Conservation (phyloP, 2,888 invertebrate species). For the Drosophila maculinotata region DNA sequence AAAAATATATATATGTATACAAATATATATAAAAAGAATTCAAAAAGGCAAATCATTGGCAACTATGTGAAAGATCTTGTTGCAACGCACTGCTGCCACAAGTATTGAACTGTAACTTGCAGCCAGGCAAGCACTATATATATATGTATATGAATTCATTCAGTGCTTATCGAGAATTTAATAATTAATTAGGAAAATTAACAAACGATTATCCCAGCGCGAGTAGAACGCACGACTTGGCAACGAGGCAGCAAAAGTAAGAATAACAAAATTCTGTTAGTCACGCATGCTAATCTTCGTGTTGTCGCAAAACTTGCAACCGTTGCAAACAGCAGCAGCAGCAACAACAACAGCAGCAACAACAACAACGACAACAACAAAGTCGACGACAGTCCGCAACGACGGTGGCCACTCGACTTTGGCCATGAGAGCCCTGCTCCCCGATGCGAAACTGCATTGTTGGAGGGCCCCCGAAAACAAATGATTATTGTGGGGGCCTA, state of each 20-base stretch:
- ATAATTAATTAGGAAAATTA: slow-evolving; percentile 85
- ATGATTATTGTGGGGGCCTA: slow-evolving; percentile 74
- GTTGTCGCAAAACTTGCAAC: slow-evolving; percentile 78
- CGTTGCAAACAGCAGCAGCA: slow-evolving; percentile 55
- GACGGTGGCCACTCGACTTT: slow-evolving; percentile 66
- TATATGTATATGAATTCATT: slow-evolving; percentile 26
- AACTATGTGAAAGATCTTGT: slow-evolving; percentile 43
- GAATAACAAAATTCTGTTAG: slow-evolving; percentile 80
- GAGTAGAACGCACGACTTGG: slow-evolving; percentile 64
- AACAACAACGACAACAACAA: slow-evolving; percentile 41
- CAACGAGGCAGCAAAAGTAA: slow-evolving; percentile 29
- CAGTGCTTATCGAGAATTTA: slow-evolving; percentile 78
- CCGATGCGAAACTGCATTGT: slow-evolving; percentile 60
- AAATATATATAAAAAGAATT: slow-evolving; percentile 37
- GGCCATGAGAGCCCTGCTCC: slow-evolving; percentile 33
- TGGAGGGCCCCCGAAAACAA: slow-evolving; percentile 60
- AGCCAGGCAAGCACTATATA: not conserved
- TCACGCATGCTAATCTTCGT: slow-evolving; percentile 83
- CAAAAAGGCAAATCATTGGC: slow-evolving; percentile 50
- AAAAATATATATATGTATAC: slow-evolving; percentile 24
- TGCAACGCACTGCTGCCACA: slow-evolving; percentile 5
- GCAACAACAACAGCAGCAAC: slow-evolving; percentile 27
- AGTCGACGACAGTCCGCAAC: slow-evolving; percentile 48
- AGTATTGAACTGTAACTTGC: not conserved
- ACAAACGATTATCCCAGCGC: slow-evolving; percentile 81